Conservation (phyloP, 2,113 vertebrate genomes). For the Piliocolobus tephrosceles region DNA sequence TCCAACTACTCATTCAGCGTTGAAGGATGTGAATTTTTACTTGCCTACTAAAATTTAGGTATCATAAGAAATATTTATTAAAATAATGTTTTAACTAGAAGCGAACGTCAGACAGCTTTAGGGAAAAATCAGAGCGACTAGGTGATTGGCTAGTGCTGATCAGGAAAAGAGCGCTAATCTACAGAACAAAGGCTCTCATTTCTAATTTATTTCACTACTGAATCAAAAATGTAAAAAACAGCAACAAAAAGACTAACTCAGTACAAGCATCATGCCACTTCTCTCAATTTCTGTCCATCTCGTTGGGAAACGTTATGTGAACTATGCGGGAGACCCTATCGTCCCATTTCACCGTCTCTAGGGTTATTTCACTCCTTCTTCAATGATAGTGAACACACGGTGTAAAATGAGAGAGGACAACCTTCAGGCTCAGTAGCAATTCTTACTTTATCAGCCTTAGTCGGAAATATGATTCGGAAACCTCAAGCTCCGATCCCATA, state of each 20-base stretch:
- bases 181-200: conserved; percentile 84
- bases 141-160: conserved; percentile 37
- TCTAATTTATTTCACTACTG: background rate
- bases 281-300: background rate
- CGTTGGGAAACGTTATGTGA: background rate
- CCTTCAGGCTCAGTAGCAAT: background rate
- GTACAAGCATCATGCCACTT: background rate
- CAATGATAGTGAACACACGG: background rate
- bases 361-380: background rate
- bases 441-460: background rate
- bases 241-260: background rate
- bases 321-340: background rate
- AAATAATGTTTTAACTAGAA: conserved; percentile 20
- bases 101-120: conserved; percentile 3
- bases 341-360: background rate
- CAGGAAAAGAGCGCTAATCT: conserved; percentile 38
- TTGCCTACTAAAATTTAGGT: background rate
- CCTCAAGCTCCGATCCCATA: conserved; percentile 24
- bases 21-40: background rate
- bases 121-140: background rate
- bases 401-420: background rate
- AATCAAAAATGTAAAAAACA: background rate
- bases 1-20: background rate
- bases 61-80: conserved; percentile 6
- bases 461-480: background rate